Conservation (phyloP, 2,888 invertebrate genomes). For the Torymus tubicola region DNA sequence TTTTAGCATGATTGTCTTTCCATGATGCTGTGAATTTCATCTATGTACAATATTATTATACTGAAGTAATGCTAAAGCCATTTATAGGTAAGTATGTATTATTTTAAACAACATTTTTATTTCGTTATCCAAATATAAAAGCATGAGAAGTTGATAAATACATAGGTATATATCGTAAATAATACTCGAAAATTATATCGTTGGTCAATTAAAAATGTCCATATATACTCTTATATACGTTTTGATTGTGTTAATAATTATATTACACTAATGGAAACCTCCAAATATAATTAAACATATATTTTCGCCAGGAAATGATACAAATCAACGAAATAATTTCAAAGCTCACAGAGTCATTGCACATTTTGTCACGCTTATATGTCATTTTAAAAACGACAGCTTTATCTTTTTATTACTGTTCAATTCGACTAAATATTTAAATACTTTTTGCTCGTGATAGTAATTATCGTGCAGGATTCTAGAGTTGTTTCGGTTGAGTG, state of each 20-base stretch:
- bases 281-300: neutral
- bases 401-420: slow-evolving; percentile 7
- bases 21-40: too few relatives aligned
- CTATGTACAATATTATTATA: too few relatives aligned
- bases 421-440: neutral
- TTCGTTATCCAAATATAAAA: slow-evolving; percentile 39
- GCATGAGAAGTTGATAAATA: slow-evolving; percentile 25
- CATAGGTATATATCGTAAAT: slow-evolving; percentile 28
- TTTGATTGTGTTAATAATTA: slow-evolving; percentile 2
- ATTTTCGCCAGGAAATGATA: neutral
- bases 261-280: slow-evolving; percentile 15
- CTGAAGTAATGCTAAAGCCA: neutral
- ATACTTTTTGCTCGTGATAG: neutral
- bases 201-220: neutral
- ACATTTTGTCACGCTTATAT: slow-evolving; percentile 1
- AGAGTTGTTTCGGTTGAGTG: neutral
- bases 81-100: neutral
- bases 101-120: slow-evolving; percentile 48
- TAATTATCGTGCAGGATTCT: slow-evolving; percentile 2
- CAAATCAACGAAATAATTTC: slow-evolving; percentile 28
- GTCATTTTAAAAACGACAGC: neutral
- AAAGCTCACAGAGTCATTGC: slow-evolving; percentile 34
- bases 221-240: neutral
- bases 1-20: too few relatives aligned
- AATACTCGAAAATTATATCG: slow-evolving; percentile 28